Base-by-base conservation (phyloP, 2,113 vertebrate genomes). In the Thoracochromis brauschi region DNA sequence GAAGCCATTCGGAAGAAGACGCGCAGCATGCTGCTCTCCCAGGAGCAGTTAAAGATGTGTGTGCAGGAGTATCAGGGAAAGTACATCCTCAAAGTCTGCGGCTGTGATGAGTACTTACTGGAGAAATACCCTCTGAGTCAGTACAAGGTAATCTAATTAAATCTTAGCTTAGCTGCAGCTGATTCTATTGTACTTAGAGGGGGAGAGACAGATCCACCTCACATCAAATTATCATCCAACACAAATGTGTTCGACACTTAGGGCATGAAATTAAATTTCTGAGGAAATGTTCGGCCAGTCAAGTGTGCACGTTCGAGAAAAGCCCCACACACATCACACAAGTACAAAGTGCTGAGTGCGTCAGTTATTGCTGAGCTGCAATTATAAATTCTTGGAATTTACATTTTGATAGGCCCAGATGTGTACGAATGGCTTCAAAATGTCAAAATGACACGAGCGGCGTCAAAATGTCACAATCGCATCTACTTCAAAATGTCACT, bases 1-100 rank as follows among this genome's bases (percentile, higher is more conserved):
- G 99, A 99, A 96, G 98, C 99, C 92, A 99, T 99, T 93, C 97
- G 98, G 80, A 99, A 99, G 91, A 99, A 99, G 95, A 99, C 98
- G 0, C 96, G 98, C 63, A 99, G 98, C 92, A 99, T 99, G 99
- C 95, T 99, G 94, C 95, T 99, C n/a, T 99, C 99, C 9, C 96
- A 97, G 24, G 98, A 99, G 93, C 99, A 99, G 96, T 94, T 99
- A 58, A 99, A 99, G 95, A 98, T 99, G 95, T 99, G 99, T 16
- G 98, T 99, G 86, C 97, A 99, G 95, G 99, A 99, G 89, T 99
- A 99, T 94, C 99, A 99, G 96, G 98, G 98, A 90, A 99, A 99
- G 92, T 99, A 99, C 88, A 99, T 99, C 94, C 97, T 99, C 90
- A 99, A 99, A 96, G 99, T 99, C 6, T 99, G 99, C 54, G 99